These are phyloP conservation scores for Paralichthys olivaceus DNA, from an alignment of 2,113 vertebrate species.

Conservation along the genomic window DNA sequence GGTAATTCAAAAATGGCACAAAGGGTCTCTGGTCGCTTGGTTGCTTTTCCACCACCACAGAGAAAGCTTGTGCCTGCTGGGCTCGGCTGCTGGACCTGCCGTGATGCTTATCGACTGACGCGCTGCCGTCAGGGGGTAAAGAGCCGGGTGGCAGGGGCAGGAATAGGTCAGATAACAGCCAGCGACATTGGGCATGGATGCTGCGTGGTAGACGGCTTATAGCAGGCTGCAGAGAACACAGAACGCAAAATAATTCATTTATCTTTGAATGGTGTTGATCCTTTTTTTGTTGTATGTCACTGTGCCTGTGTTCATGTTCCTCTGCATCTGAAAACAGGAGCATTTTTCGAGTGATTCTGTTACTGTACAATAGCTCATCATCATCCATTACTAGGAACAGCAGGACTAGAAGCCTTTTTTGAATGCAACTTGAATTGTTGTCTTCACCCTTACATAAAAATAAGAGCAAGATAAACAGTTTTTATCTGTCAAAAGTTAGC, in stretches of 20 bases:
- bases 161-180: constrained; percentile 64
- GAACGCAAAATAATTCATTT: neutral
- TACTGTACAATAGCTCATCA: no score
- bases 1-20: constrained; percentile 60
- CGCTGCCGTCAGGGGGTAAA: constrained; percentile 43
- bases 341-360: no score
- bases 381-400: no score
- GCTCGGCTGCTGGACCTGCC: constrained; percentile 46
- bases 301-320: neutral
- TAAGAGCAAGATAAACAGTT: no score
- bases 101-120: constrained; percentile 62
- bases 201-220: constrained; percentile 2
- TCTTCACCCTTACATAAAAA: no score
- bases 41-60: constrained; percentile 45
- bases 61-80: constrained; percentile 49
- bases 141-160: constrained; percentile 47
- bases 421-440: no score
- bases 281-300: constrained; percentile 1
- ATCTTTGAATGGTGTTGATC: neutral
- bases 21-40: constrained; percentile 55
- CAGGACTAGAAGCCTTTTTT: no score
- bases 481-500: no score
- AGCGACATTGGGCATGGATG: constrained; percentile 4
- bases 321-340: no score
- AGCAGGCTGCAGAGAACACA: neutral